phyloP scores from a whole-genome alignment of 1,140 invertebrate species.

The Aphelenchoides besseyi region DNA sequence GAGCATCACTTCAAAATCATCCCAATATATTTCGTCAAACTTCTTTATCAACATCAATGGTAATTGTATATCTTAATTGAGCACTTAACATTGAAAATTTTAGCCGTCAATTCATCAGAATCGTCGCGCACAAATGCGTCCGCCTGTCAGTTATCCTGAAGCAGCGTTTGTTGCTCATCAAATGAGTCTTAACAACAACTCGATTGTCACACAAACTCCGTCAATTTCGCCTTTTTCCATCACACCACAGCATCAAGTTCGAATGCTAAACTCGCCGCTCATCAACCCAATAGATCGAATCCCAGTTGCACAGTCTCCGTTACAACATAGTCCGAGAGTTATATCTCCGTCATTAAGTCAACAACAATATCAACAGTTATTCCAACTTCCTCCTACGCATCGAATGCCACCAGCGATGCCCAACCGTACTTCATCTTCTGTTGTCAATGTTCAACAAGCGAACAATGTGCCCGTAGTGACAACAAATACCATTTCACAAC shows the following conservation, averaged over 20 bases:
- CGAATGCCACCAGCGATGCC: too few species aligned
- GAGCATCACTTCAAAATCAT: not conserved
- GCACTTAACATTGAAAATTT: too few species aligned
- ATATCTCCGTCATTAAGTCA: too few species aligned
- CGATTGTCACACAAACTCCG: not conserved
- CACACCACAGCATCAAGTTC: not conserved
- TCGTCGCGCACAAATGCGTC: not conserved
- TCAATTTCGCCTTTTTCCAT: not conserved
- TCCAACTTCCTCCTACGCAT: not conserved
- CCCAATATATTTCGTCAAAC: too few species aligned
- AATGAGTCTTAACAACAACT: too few species aligned
- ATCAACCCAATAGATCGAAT: not conserved
- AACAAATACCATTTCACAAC: too few species aligned
- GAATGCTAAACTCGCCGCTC: not conserved
- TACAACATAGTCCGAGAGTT: too few species aligned
- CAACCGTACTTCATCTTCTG: too few species aligned
- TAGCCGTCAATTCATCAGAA: not conserved
- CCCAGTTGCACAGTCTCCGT: too few species aligned
- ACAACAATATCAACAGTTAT: not conserved
- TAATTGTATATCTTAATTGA: too few species aligned
- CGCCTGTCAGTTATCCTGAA: not conserved
- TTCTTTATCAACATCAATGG: too few species aligned
- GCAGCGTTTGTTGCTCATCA: too few species aligned
- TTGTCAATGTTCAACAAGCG: not conserved
- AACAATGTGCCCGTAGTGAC: not conserved